These are phyloP conservation scores for Mesorhabditis belari DNA, from an alignment of 2,888 invertebrate genomes.

Conservation along the genomic window DNA sequence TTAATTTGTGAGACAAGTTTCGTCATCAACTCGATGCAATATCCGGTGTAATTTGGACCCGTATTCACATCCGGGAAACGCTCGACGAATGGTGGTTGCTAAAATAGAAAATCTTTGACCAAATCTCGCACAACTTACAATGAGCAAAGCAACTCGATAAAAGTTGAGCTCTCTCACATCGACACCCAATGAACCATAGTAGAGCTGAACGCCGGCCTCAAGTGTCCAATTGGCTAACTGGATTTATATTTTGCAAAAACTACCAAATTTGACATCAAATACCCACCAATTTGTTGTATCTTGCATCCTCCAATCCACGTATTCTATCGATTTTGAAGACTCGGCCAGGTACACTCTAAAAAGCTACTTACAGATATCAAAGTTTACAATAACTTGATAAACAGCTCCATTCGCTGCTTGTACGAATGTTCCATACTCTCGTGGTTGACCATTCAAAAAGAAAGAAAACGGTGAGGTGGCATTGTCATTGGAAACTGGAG, in stretches of 20 bases:
- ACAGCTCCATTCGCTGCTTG: neutral
- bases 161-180: slow-evolving; percentile 37
- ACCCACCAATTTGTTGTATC: slow-evolving; percentile 40
- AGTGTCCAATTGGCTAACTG: slow-evolving; percentile 49
- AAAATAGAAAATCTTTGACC: slow-evolving; percentile 13
- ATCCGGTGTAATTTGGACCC: slow-evolving; percentile 62
- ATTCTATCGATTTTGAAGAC: slow-evolving; percentile 40
- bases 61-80: slow-evolving; percentile 19
- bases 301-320: slow-evolving; percentile 29
- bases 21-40: slow-evolving; percentile 86
- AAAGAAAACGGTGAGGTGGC: neutral
- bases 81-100: slow-evolving; percentile 60
- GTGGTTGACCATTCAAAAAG: neutral
- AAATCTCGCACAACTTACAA: slow-evolving; percentile 23
- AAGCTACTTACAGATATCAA: neutral
- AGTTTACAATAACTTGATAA: neutral
- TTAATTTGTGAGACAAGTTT: slow-evolving; percentile 74
- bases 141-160: slow-evolving; percentile 43
- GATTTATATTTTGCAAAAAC: neutral
- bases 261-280: neutral
- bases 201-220: slow-evolving; percentile 23
- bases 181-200: slow-evolving; percentile 41
- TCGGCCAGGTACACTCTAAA: slow-evolving; percentile 32
- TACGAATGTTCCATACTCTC: neutral
- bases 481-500: neutral